Evolutionary conservation across 2,113 vertebrate species (phyloP), one percentile per base, ranked within the genome.

Genomic region (Aegithalos caudatus): DNA sequence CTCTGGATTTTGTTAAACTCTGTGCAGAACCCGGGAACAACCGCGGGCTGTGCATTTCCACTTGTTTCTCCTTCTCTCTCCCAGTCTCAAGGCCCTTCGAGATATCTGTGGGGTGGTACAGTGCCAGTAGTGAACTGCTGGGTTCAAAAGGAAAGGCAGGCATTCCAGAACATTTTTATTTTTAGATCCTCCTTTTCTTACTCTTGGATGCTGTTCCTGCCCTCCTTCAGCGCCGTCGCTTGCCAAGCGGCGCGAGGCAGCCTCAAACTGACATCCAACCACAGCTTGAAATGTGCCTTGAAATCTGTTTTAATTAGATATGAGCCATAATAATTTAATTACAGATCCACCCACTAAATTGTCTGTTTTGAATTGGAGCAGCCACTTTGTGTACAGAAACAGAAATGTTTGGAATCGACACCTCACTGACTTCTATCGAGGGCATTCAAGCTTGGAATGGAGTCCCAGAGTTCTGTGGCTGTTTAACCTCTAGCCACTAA

Each of bases 301-400:
- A 76, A 95, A 97, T 94, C 92, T 94, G 84, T 77, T 96, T 94
- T 96, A 96, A 97, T 97, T 96, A 96, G 94, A 92, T 96, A 92
- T 38, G 80, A 95, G 88, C 78, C 91, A 86, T 95, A 96, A 96
- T 95, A 96, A 96, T 95, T 95, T 96, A 96, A 97, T 97, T 94
- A 94, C 91, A 61, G 92, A 91, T 95, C 96, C 92, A 88, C 93
- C 96, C 93, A 93, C 90, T 92, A 94, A 95, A 96, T 96, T 94
- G 88, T 92, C 76, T 96, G 95, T 81, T 96, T 95, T 53, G 88
- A 86, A 79, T 69, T 42, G 91, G 86, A 91, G 79, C 88, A 91
- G 96, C 88, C 85, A 51, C 88, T 81, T 83, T 94, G 93, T 95
- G 69, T 88, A 86, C 80, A 54, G 92, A 94, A 93, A 90, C 82